A percentile compares a stretch with the other conserved stretches of the same genome.
These are phyloP conservation scores for Cantharis lateralis DNA, from an alignment of 2,888 invertebrate species.

Conservation along the genomic window DNA sequence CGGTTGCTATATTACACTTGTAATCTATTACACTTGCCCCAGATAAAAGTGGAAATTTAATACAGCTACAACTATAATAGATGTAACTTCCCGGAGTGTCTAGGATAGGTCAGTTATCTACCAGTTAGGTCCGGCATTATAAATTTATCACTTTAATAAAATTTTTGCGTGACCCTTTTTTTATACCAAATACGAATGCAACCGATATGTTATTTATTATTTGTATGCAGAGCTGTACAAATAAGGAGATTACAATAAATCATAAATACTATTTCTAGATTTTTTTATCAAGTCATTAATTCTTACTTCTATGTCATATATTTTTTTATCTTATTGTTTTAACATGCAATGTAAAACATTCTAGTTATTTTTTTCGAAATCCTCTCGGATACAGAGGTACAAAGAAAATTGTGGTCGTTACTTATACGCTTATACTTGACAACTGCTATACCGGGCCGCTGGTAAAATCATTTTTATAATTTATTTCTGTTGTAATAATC, in stretches of 20 bases:
- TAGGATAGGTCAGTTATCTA: conserved; percentile 37
- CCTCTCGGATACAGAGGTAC: too few species aligned
- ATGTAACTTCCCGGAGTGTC: conserved; percentile 33
- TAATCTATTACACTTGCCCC: too few species aligned
- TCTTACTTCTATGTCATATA: neutral
- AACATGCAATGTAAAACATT: neutral
- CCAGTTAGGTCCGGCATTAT: conserved; percentile 17
- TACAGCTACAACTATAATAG: conserved; percentile 24
- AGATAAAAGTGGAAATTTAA: conserved; percentile 6
- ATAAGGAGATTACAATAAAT: neutral
- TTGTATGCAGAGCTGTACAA: neutral
- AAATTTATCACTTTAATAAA: neutral
- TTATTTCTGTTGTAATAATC: conserved; percentile 9
- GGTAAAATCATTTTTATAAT: neutral
- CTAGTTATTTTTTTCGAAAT: neutral
- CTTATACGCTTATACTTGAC: too few species aligned
- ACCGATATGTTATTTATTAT: neutral
- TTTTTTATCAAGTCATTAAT: neutral
- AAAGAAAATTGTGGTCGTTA: too few species aligned
- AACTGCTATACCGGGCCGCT: too few species aligned
- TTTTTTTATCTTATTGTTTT: neutral
- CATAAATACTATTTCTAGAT: neutral
- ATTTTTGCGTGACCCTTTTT: neutral
- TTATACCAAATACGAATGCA: neutral
- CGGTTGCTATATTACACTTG: too few species aligned